These are phyloP conservation scores for Dolichopus griseipennis DNA, from an alignment of 2,888 invertebrate species.

Conservation along the genomic window DNA sequence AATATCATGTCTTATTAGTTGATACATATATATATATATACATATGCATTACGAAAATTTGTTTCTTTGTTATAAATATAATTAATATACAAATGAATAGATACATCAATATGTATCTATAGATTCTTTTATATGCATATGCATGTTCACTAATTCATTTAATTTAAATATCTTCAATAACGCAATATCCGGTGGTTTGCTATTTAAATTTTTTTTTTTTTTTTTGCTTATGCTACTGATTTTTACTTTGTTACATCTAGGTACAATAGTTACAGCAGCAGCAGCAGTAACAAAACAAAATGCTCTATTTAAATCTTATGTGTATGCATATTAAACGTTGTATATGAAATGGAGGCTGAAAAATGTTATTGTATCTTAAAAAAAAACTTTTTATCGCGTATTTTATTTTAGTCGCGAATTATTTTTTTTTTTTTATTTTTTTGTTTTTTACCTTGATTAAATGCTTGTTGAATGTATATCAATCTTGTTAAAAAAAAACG, in stretches of 20 bases:
- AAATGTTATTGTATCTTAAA: background rate
- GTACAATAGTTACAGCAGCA: background rate
- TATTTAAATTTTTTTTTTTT: background rate
- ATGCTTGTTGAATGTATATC: slow-evolving; percentile 6
- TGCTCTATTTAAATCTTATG: background rate
- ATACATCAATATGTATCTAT: too few relatives aligned
- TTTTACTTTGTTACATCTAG: background rate
- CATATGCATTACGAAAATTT: too few relatives aligned
- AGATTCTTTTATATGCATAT: background rate
- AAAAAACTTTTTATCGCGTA: background rate
- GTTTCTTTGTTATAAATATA: too few relatives aligned
- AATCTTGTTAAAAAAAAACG: background rate
- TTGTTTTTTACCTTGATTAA: background rate
- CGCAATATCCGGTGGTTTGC: background rate
- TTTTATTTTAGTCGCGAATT: background rate
- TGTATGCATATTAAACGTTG: background rate
- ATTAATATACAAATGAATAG: too few relatives aligned
- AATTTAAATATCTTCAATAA: slow-evolving; percentile 6
- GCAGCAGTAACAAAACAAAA: background rate
- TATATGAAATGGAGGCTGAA: background rate
- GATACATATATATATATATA: too few relatives aligned
- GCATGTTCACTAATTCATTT: slow-evolving; percentile 6
- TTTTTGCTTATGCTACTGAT: background rate
- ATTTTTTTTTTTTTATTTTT: background rate
- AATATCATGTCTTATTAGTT: too few relatives aligned